Base-by-base conservation (phyloP, 1,140 invertebrate genomes). In the Brachionus paranguensis region DNA sequence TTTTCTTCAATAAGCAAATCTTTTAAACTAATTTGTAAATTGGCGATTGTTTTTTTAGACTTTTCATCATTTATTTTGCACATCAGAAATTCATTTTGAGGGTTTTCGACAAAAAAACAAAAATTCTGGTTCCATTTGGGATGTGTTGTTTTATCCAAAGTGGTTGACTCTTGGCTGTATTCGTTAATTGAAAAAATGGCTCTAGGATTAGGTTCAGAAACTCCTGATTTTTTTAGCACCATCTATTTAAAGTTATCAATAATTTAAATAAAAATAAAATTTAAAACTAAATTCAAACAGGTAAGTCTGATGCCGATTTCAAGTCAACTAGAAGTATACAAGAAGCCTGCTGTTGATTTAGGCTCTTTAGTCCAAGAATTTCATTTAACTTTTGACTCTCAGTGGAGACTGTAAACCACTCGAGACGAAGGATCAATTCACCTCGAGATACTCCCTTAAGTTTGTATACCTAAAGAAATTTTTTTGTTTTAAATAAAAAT, bases 401-500 rank as follows among this genome's bases (percentile, higher is more conserved):
- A 41, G 92, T 91, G 17, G 93, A 93, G 43, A 97, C 90, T 84
- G 92, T 92, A 76, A 97, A 91, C 96, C 96, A 98, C 3, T 92
- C 93, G 27, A 96, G 90, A 84, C 94, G 92, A 37, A 98, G 86
- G 88, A 97, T 94, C 1, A 98, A 91, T 91, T 94, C 93, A 45
- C 96, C 96, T 87, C 95, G 94, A 89, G 96, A 96, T 3, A 95
- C 95, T 90, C 96, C 93, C 89, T 97, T 95, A 84, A 98, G 90
- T 0, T 94, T 94, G 74, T 96, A 91, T 95, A 96, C 97, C 94
- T 96, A 86, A 3, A 89, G 90, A 86, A 85, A 86, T 20, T 27
- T 14, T 37, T 60, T 5, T 24, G 0, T 60, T 24, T 55, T n/a
- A 1, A 17, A 55, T 2, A 1, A 55, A 43, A 47, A 68, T 12